Evolutionary conservation across 2,113 vertebrate genomes (phyloP), one percentile per base, ranked within the genome.

Genomic region (Syngnathoides biaculeatus): DNA sequence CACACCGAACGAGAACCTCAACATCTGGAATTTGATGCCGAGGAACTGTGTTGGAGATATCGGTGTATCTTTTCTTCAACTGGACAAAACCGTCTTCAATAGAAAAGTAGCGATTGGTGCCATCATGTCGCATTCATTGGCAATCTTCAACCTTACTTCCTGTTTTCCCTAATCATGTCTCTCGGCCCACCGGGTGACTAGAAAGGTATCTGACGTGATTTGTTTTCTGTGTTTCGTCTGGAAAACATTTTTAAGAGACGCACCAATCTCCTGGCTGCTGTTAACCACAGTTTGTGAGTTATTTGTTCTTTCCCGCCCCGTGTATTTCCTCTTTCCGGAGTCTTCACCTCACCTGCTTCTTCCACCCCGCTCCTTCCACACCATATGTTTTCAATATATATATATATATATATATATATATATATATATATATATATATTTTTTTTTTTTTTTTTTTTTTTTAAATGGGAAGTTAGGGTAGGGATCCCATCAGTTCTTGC

Each of bases 311-410:
- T 63, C 78, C 71, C 76, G 69, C 63, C 38, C 69, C 64, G n/a
- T 52, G 68, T 64, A 64, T 86, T 79, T 79, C 67, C 63, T 77
- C 76, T 67, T 69, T 55, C 64, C 35, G 47, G 24, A 62, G 38
- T 73, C 19, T 71, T 68, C 15, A 12, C 66, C 60, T 65, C 38
- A 14, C 72, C 39, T 58, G 72, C 50, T 61, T 58, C 52, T 38
- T 63, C 53, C 30, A 12, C n/a, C 50, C 53, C 69, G 20, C 75
- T 71, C 71, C 68, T 70, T 71, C 65, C 82, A 70, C 67, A 67
- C 60, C 81, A 67, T 77, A 69, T 78, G 62, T 73, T 88, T 89
- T 81, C 77, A 73, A 85, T 86, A 26, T 30, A 57, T 12, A 5
- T 35, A 3, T 35, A 3, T 35, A 57, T 12, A 5, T 35, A 3